These are phyloP conservation scores for Mohoua ochrocephala DNA, from an alignment of 2,113 vertebrate genomes.

Conservation along the genomic window DNA sequence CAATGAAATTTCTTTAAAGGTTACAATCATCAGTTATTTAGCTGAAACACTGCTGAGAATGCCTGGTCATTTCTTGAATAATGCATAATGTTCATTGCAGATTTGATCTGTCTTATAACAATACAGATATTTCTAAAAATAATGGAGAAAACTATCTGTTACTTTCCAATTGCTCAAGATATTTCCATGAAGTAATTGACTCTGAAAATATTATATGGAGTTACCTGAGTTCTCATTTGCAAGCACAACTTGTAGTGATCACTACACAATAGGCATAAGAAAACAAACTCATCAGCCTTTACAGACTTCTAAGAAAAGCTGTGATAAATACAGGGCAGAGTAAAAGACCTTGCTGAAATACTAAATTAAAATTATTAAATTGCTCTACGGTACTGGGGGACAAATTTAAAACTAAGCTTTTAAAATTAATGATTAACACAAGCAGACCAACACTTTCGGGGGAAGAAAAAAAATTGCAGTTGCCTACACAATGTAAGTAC, in stretches of 20 bases:
- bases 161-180: constrained; percentile 66
- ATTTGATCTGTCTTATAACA: constrained; percentile 74
- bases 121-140: constrained; percentile 74
- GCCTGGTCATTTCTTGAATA: constrained; percentile 76
- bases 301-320: constrained; percentile 65
- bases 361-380: constrained; percentile 67
- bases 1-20: constrained; percentile 84
- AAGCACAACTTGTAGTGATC: constrained; percentile 62
- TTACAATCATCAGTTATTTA: constrained; percentile 88
- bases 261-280: constrained; percentile 57
- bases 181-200: constrained; percentile 77
- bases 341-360: constrained; percentile 53
- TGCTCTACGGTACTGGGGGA: not conserved
- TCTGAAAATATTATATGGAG: constrained; percentile 64
- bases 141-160: constrained; percentile 73
- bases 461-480: not conserved
- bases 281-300: constrained; percentile 70
- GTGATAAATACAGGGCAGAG: constrained; percentile 45
- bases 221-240: constrained; percentile 57
- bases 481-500: not conserved
- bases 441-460: not conserved
- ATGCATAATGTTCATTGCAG: constrained; percentile 72
- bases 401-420: constrained; percentile 65
- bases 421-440: constrained; percentile 65
- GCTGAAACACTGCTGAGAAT: constrained; percentile 76